These are phyloP conservation scores for Etheostoma perlongum DNA, from an alignment of 2,797 vertebrate species.

Conservation along the genomic window DNA sequence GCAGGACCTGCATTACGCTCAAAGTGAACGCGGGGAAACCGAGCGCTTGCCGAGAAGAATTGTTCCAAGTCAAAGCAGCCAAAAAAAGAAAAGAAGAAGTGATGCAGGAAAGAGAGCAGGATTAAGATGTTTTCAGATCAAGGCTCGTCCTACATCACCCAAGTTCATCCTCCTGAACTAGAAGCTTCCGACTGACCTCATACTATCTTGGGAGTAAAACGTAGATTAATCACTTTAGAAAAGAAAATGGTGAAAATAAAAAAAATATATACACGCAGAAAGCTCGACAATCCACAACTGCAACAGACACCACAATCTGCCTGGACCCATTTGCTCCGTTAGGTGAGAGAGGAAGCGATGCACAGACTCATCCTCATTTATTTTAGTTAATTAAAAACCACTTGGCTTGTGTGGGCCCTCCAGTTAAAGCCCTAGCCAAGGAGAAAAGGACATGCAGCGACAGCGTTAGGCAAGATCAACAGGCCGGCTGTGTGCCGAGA, in stretches of 20 bases:
- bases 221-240: slow-evolving; percentile 31
- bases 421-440: slow-evolving; percentile 56
- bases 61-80: slow-evolving; percentile 5
- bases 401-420: slow-evolving; percentile 24
- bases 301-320: slow-evolving; percentile 49
- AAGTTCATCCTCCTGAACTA: slow-evolving; percentile 1
- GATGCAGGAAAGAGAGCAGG: slow-evolving; percentile 11
- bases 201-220: slow-evolving; percentile 15
- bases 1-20: slow-evolving; percentile 34
- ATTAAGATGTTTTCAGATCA: slow-evolving; percentile 21
- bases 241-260: slow-evolving; percentile 16
- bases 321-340: slow-evolving; percentile 49
- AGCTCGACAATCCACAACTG: slow-evolving; percentile 36
- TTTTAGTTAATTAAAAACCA: slow-evolving; percentile 26
- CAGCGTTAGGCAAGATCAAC: slow-evolving; percentile 56
- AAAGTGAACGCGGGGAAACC: slow-evolving; percentile 14
- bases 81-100: not conserved
- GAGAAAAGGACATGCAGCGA: slow-evolving; percentile 67
- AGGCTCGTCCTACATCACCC: not conserved
- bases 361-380: slow-evolving; percentile 31
- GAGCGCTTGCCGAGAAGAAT: slow-evolving; percentile 16
- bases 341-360: slow-evolving; percentile 38
- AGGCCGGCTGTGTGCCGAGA: slow-evolving; percentile 24
- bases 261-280: slow-evolving; percentile 38
- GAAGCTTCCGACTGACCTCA: slow-evolving; percentile 27